A percentile compares a stretch with the other conserved stretches of the same genome.
Conservation (phyloP, 30 jellyfish, hydroid and myxozoan genomes). For the Turritopsis rubra region DNA sequence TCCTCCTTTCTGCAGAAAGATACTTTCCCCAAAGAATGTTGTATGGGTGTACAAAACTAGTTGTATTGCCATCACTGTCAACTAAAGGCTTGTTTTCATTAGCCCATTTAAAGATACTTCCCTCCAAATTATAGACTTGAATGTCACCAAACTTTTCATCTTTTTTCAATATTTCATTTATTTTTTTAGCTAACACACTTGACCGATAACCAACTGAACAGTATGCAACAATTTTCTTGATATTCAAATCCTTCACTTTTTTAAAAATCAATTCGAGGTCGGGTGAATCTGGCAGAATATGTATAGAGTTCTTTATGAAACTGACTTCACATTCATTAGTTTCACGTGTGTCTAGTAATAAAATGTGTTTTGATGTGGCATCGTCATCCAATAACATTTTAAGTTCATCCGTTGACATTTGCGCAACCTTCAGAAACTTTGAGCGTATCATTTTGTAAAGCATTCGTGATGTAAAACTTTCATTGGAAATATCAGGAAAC, state of each 20-base stretch:
- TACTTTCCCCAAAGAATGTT: constrained; percentile 58
- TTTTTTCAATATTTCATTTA: neutral
- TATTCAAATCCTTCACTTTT: neutral
- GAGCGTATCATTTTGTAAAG: constrained; percentile 43
- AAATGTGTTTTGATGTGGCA: constrained; percentile 6
- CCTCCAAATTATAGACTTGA: constrained; percentile 51
- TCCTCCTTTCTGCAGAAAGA: constrained; percentile 38
- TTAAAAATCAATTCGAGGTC: constrained; percentile 30
- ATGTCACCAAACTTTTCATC: neutral
- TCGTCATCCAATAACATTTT: constrained; percentile 45
- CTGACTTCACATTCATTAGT: constrained; percentile 45
- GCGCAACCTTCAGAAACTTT: constrained; percentile 56
- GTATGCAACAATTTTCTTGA: constrained; percentile 37
- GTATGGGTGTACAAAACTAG: constrained; percentile 67
- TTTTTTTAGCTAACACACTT: constrained; percentile 56
- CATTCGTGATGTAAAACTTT: constrained; percentile 44
- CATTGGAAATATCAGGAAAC: constrained; percentile 17
- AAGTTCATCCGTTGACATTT: constrained; percentile 36
- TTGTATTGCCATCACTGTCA: constrained; percentile 39
- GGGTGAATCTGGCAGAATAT: constrained; percentile 32
- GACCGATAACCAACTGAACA: constrained; percentile 87
- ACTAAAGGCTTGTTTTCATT: constrained; percentile 60
- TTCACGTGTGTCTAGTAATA: constrained; percentile 62
- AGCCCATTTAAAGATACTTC: constrained; percentile 81
- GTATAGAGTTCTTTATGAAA: constrained; percentile 36